phyloP scores from a whole-genome alignment of 1,140 invertebrate species.

The Helicoverpa zea region DNA sequence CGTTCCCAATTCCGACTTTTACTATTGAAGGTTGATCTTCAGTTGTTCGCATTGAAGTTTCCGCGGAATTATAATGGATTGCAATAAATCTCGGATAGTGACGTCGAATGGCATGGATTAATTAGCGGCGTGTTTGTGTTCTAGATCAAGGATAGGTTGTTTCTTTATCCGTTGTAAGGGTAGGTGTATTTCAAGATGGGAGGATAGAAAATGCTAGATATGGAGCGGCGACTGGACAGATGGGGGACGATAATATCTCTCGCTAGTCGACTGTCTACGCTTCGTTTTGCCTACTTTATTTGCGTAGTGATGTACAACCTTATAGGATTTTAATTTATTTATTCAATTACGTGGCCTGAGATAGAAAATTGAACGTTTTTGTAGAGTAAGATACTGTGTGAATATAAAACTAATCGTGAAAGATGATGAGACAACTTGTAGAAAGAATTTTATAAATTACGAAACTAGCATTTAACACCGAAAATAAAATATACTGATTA shows the following conservation, averaged over 20 bases:
- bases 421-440: not conserved
- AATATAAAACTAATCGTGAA: slow-evolving; percentile 1
- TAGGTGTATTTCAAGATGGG: slow-evolving; percentile 71
- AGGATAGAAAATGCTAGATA: slow-evolving; percentile 70
- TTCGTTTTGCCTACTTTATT: slow-evolving; percentile 67
- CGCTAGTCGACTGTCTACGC: slow-evolving; percentile 59
- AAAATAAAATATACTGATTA: too few species aligned
- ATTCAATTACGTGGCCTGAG: slow-evolving; percentile 39
- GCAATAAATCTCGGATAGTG: slow-evolving; percentile 55
- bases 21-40: slow-evolving; percentile 57
- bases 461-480: too few species aligned
- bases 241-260: slow-evolving; percentile 67
- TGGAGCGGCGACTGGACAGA: slow-evolving; percentile 69
- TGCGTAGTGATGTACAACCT: slow-evolving; percentile 50
- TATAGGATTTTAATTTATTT: slow-evolving; percentile 48
- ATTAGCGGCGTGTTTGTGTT: slow-evolving; percentile 70
- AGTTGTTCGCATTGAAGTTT: slow-evolving; percentile 53
- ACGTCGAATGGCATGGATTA: slow-evolving; percentile 61
- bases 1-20: slow-evolving; percentile 58
- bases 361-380: slow-evolving; percentile 38
- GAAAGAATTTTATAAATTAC: too few species aligned
- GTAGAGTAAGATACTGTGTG: slow-evolving; percentile 21
- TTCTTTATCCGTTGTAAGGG: slow-evolving; percentile 66
- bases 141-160: slow-evolving; percentile 69
- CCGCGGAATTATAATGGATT: slow-evolving; percentile 48